These are phyloP conservation scores for Oncorhynchus kisutch DNA, from an alignment of 2,113 vertebrate genomes.

Conservation along the genomic window DNA sequence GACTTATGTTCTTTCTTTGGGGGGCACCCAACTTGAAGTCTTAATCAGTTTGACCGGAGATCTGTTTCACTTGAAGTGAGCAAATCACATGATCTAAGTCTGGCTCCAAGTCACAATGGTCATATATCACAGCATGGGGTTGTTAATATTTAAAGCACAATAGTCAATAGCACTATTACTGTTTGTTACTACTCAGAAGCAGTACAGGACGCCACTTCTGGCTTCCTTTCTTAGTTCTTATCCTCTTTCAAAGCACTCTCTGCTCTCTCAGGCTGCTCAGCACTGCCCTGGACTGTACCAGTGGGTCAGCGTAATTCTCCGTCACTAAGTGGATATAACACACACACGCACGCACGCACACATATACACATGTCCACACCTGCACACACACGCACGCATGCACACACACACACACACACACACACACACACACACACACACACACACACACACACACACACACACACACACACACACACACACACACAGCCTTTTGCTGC, in stretches of 20 bases:
- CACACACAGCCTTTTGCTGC: not conserved
- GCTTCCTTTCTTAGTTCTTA: conserved; percentile 16
- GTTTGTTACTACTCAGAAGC: not conserved
- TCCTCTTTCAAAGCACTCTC: not conserved
- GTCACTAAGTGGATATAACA: not conserved
- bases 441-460: not conserved
- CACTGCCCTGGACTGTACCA: not conserved
- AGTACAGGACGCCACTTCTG: not conserved
- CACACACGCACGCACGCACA: conserved; percentile 6
- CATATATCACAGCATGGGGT: not conserved
- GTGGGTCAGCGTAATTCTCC: not conserved
- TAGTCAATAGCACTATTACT: not conserved
- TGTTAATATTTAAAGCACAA: not conserved
- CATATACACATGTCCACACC: not conserved
- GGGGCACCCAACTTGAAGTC: not conserved
- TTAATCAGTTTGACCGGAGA: not conserved
- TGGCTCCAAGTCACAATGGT: not conserved
- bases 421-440: fast-evolving
- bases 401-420: no score
- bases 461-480: conserved; percentile 2
- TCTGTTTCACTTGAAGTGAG: not conserved
- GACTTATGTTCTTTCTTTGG: not conserved
- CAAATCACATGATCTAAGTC: not conserved
- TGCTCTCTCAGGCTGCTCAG: not conserved
- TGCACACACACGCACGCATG: not conserved